Evolutionary conservation across 2,797 vertebrate species (phyloP).

Genomic region (Hybognathus amarus): DNA sequence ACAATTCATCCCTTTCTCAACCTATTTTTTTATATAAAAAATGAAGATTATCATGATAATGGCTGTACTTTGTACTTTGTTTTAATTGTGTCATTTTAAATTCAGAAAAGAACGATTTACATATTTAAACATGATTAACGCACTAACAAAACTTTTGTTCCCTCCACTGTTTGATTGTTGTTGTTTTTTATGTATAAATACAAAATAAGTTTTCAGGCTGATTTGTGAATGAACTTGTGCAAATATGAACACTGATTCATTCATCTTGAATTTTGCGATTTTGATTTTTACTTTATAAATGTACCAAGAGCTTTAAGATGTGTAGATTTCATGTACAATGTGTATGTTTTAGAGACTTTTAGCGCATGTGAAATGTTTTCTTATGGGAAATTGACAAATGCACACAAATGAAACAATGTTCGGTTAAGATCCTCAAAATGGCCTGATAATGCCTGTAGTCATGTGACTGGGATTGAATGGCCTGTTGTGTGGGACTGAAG

Average conservation of each 20-base stretch:
- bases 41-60: neutral
- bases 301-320: constrained; percentile 78
- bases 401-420: constrained; percentile 66
- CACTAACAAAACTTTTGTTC: constrained; percentile 18
- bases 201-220: neutral
- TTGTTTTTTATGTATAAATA: constrained; percentile 2
- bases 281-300: constrained; percentile 67
- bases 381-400: constrained; percentile 70
- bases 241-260: constrained; percentile 1
- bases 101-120: constrained; percentile 1
- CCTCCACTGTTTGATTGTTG: neutral
- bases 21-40: neutral
- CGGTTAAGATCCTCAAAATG: neutral
- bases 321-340: constrained; percentile 82
- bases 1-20: constrained; percentile 32
- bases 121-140: constrained; percentile 21
- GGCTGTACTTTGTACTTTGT: neutral
- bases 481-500: neutral
- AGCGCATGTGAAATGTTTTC: constrained; percentile 81
- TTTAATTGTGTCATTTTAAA: neutral
- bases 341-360: constrained; percentile 76
- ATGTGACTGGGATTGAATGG: neutral
- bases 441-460: neutral
- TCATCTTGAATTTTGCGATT: constrained; percentile 16
- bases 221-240: constrained; percentile 10